These are phyloP conservation scores for Shinisaurus crocodilurus DNA, from an alignment of 2,113 vertebrate genomes.

Conservation along the genomic window DNA sequence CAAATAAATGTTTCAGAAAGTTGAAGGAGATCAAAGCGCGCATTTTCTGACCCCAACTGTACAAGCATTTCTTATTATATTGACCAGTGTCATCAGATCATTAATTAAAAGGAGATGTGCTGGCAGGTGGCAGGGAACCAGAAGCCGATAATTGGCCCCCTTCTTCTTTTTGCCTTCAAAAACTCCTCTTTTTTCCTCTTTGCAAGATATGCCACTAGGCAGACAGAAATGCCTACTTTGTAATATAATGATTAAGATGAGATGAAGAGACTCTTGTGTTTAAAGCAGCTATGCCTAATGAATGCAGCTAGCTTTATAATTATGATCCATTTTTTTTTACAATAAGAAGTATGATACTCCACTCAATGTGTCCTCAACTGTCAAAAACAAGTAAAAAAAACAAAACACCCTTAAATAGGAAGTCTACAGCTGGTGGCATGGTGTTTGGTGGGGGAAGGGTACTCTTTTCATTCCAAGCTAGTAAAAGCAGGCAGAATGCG, in stretches of 20 bases:
- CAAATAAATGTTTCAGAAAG: slow-evolving; percentile 89
- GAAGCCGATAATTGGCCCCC: slow-evolving; percentile 95
- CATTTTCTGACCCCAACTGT: slow-evolving; percentile 89
- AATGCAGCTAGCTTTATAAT: slow-evolving; percentile 83
- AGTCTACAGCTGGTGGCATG: slow-evolving; percentile 26
- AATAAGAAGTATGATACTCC: slow-evolving; percentile 70
- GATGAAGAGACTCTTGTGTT: slow-evolving; percentile 84
- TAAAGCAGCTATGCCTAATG: slow-evolving; percentile 82
- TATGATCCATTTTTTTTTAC: slow-evolving; percentile 67
- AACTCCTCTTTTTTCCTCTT: slow-evolving; percentile 79
- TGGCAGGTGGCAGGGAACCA: slow-evolving; percentile 96
- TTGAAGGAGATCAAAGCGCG: slow-evolving; percentile 85
- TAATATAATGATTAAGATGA: slow-evolving; percentile 97
- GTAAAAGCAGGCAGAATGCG: slow-evolving; percentile 41
- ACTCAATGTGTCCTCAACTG: slow-evolving; percentile 69
- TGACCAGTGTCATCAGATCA: slow-evolving; percentile 93
- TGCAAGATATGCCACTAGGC: slow-evolving; percentile 94
- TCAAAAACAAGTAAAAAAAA: slow-evolving; percentile 55
- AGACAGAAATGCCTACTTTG: slow-evolving; percentile 93
- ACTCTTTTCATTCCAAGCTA: slow-evolving; percentile 54
- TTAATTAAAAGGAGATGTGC: slow-evolving; percentile 96
- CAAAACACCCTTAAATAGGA: slow-evolving; percentile 52
- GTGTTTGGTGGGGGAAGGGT: slow-evolving; percentile 22
- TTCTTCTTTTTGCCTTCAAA: slow-evolving; percentile 89
- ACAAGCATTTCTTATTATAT: slow-evolving; percentile 91